phyloP scores from a whole-genome alignment of 2,113 vertebrate genomes.

The Lagenorhynchus albirostris region DNA sequence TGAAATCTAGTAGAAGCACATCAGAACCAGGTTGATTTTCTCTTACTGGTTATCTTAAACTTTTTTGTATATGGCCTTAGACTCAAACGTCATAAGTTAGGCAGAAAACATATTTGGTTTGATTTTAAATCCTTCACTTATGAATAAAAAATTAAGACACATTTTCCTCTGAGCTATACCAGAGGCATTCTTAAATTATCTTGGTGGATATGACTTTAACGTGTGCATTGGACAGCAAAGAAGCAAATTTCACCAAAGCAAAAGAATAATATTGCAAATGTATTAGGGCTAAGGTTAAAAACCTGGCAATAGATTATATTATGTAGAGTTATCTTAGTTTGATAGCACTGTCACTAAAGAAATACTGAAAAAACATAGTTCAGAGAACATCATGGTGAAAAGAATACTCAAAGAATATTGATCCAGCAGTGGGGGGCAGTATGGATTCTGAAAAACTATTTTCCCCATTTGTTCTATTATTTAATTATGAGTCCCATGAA shows the following conservation, averaged over 20 bases:
- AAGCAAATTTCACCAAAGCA: neutral
- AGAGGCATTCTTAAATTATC: neutral
- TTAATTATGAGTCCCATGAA: neutral
- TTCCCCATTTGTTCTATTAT: neutral
- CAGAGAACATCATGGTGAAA: neutral
- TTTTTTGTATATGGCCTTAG: constrained; percentile 12
- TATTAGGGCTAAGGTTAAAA: neutral
- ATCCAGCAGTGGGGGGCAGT: neutral
- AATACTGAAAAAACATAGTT: neutral
- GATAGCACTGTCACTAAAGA: neutral
- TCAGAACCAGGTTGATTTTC: neutral
- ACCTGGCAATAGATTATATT: neutral
- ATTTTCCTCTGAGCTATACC: neutral
- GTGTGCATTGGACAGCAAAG: neutral
- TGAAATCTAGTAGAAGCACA: neutral
- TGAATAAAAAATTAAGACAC: neutral
- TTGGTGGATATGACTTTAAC: neutral
- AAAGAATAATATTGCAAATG: neutral
- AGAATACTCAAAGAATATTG: neutral
- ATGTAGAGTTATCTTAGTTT: neutral
- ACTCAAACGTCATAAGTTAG: constrained; percentile 13
- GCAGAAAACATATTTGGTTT: constrained; percentile 36
- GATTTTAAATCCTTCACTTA: constrained; percentile 12
- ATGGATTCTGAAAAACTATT: neutral
- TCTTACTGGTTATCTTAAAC: constrained; percentile 15